A percentile compares a stretch with the other conserved stretches of the same genome.
phyloP scores from a whole-genome alignment of 1,140 invertebrate species.

The Pristionchus pacificus region DNA sequence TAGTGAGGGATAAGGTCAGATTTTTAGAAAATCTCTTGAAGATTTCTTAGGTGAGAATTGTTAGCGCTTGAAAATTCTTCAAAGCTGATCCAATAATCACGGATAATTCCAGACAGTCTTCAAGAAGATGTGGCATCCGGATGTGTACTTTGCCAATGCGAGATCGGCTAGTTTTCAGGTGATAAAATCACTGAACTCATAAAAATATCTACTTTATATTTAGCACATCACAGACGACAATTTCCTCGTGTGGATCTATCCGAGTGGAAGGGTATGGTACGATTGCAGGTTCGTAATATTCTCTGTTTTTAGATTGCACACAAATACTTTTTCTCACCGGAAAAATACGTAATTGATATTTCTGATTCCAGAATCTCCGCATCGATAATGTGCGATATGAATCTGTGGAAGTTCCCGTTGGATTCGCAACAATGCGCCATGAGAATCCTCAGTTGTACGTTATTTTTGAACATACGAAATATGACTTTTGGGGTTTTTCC shows the following conservation, averaged over 20 bases:
- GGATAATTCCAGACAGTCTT: conserved; percentile 42
- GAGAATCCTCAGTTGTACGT: conserved; percentile 46
- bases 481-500: conserved; percentile 31
- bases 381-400: conserved; percentile 54
- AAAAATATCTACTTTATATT: too few relatives aligned
- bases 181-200: too few relatives aligned
- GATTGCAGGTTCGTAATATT: conserved; percentile 42
- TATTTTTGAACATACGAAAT: conserved; percentile 1
- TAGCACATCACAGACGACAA: conserved; percentile 54
- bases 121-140: conserved; percentile 52
- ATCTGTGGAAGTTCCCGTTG: conserved; percentile 54
- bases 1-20: conserved; percentile 43
- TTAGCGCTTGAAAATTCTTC: too few relatives aligned
- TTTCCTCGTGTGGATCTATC: conserved; percentile 56
- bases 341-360: too few relatives aligned
- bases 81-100: too few relatives aligned
- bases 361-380: conserved; percentile 44
- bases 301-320: too few relatives aligned
- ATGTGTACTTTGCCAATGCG: conserved; percentile 55
- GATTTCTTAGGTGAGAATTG: too few relatives aligned
- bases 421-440: conserved; percentile 50
- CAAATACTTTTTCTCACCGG: too few relatives aligned
- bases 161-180: conserved; percentile 45
- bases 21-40: too few relatives aligned
- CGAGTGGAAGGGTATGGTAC: conserved; percentile 52